These are phyloP conservation scores for Mantis religiosa DNA, from an alignment of 2,888 invertebrate species.

Conservation along the genomic window DNA sequence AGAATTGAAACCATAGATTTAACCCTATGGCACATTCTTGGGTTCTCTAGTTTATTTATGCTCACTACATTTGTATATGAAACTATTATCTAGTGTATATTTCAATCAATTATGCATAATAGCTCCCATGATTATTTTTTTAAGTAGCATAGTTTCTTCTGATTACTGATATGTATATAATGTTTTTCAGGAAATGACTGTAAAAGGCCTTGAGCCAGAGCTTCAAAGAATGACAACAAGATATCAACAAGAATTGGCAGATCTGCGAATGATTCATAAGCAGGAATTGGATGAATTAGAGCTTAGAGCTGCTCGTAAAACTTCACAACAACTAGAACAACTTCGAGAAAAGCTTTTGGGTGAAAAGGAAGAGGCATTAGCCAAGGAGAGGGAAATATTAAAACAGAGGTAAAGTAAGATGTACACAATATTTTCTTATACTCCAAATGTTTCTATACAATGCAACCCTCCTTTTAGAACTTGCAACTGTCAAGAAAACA, in stretches of 20 bases:
- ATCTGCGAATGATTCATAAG: conserved; percentile 63
- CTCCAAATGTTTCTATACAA: too few relatives aligned
- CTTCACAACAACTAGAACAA: conserved; percentile 57
- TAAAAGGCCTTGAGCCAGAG: conserved; percentile 83
- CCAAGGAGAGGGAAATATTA: conserved; percentile 57
- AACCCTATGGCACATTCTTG: neutral
- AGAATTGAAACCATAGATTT: too few relatives aligned
- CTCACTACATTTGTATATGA: neutral
- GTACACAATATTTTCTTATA: neutral
- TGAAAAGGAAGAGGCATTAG: conserved; percentile 59
- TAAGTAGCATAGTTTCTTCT: neutral
- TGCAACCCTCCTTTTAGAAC: too few relatives aligned
- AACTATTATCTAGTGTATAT: too few relatives aligned
- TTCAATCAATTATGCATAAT: neutral
- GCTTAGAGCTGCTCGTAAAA: conserved; percentile 55
- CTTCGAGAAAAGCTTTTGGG: conserved; percentile 57
- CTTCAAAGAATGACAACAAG: conserved; percentile 71
- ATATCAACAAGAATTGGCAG: conserved; percentile 64
- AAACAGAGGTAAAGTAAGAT: conserved; percentile 47
- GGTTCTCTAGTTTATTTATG: neutral
- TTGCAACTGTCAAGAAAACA: too few relatives aligned
- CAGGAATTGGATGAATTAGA: conserved; percentile 62
- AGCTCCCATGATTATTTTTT: neutral
- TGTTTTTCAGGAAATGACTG: conserved; percentile 64
- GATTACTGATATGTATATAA: neutral